These are phyloP conservation scores for Mirza zaza DNA, from an alignment of 2,113 vertebrate genomes.

Conservation along the genomic window DNA sequence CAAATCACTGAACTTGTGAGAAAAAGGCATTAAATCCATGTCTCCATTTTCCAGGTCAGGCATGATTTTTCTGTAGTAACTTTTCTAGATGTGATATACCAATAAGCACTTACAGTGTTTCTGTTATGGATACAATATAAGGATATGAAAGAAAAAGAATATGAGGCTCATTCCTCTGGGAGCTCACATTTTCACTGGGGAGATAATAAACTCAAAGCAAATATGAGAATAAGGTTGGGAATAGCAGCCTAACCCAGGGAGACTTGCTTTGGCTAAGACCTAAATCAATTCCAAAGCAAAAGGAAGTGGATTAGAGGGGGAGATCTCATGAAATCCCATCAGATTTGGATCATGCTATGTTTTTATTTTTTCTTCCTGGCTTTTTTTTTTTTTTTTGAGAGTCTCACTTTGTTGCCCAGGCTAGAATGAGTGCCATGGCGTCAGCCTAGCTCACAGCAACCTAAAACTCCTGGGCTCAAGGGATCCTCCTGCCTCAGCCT, in stretches of 20 bases:
- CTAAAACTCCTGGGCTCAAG: too few relatives aligned
- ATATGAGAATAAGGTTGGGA: neutral
- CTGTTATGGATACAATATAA: neutral
- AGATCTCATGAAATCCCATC: neutral
- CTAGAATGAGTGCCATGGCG: too few relatives aligned
- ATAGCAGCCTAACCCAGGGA: neutral
- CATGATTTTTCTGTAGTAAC: neutral
- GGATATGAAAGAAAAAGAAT: neutral
- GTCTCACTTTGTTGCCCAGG: too few relatives aligned
- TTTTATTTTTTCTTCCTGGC: neutral
- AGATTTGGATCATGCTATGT: neutral
- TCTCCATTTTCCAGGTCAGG: neutral
- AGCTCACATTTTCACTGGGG: neutral
- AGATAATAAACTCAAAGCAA: neutral
- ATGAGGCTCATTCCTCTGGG: neutral
- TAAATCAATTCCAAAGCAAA: neutral
- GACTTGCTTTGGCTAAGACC: neutral
- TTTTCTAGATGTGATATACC: neutral
- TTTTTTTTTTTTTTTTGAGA: too few relatives aligned
- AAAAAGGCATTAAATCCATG: neutral
- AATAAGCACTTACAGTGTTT: neutral
- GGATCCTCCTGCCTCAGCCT: too few relatives aligned
- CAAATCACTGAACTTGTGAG: neutral
- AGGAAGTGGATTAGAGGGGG: neutral
- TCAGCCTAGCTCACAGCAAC: too few relatives aligned